Evolutionary conservation across 2,888 invertebrate genomes (phyloP), one percentile per base, ranked within the genome.

Genomic region (Cordilura impudica): DNA sequence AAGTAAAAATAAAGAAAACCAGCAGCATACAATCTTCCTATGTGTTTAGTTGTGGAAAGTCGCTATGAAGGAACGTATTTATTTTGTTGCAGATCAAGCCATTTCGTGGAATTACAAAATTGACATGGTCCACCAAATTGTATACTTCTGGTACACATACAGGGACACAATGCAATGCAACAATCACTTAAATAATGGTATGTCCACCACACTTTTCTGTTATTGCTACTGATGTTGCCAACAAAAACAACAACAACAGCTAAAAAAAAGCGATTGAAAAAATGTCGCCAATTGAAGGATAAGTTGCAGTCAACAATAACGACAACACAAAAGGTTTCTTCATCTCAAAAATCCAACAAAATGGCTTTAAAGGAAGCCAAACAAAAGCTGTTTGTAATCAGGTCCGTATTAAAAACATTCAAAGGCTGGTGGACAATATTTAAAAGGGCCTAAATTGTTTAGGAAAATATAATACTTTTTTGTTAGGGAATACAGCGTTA

Each of bases 101-200:
- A 80, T 84, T 86, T 87, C 87, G 88, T 81, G 88, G 88, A 87
- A 87, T 87, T 87, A 86, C 84, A 86, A 86, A 87, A 87, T 87
- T 87, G 87, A 88, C 87, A 87, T 86, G 71, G 79, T 79, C 72
- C 61, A 69, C 75, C 75, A 79, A 79, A 79, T 58, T 79, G 75
- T 63, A 79, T 49, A 69, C 35, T 35, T 43, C 43, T 60, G 35
- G 2, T n/a, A 47, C 49, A 19, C 35, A 49, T 61, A 43, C 26
- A 47, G 2, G 3, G 31, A 54, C 26, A 56, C 21, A 45, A 66
- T 66, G 78, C 79, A 79, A 31, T 75, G 61, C 75, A 75, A 79
- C 75, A 79, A 79, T 79, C 79, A 79, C 79, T 79, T 79, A 79
- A 79, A 79, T 75, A 79, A 79, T 79, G 79, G 75, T 51, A 75